Percentiles rank a stretch among this genome's conserved stretches.
phyloP scores from a whole-genome alignment of 1,140 invertebrate genomes.

The Leptinotarsa lineolata region DNA sequence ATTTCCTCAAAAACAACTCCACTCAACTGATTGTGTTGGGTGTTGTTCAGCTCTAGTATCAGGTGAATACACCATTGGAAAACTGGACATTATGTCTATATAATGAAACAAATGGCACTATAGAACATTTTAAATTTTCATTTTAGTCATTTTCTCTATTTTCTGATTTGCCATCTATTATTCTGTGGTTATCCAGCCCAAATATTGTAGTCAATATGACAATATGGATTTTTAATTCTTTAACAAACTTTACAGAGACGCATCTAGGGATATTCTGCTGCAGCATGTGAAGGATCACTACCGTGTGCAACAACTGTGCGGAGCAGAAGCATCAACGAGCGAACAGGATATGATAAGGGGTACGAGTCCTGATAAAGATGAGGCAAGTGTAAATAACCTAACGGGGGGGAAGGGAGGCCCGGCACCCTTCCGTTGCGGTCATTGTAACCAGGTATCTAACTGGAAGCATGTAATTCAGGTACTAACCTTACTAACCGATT shows the following conservation, averaged over 20 bases:
- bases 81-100: too few species aligned
- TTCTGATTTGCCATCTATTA: too few species aligned
- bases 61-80: too few species aligned
- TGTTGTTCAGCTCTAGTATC: too few species aligned
- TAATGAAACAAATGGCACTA: too few species aligned
- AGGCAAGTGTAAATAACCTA: constrained; percentile 56
- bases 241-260: constrained; percentile 58
- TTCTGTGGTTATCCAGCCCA: too few species aligned
- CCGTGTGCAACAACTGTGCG: constrained; percentile 36
- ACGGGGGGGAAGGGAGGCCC: constrained; percentile 40
- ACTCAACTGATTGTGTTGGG: too few species aligned
- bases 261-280: constrained; percentile 67
- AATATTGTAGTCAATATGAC: too few species aligned
- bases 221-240: too few species aligned
- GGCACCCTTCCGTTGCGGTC: constrained; percentile 71
- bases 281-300: constrained; percentile 71
- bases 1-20: too few species aligned
- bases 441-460: constrained; percentile 76
- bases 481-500: constrained; percentile 55
- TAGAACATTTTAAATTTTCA: too few species aligned
- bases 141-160: too few species aligned
- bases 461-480: constrained; percentile 83
- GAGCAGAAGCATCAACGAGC: constrained; percentile 22
- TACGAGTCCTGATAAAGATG: constrained; percentile 50
- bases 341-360: constrained; percentile 44